A percentile compares a stretch with the other conserved stretches of the same genome.
These are phyloP conservation scores for Mesembrinibis cayennensis DNA, from an alignment of 2,113 vertebrate species.

Conservation along the genomic window DNA sequence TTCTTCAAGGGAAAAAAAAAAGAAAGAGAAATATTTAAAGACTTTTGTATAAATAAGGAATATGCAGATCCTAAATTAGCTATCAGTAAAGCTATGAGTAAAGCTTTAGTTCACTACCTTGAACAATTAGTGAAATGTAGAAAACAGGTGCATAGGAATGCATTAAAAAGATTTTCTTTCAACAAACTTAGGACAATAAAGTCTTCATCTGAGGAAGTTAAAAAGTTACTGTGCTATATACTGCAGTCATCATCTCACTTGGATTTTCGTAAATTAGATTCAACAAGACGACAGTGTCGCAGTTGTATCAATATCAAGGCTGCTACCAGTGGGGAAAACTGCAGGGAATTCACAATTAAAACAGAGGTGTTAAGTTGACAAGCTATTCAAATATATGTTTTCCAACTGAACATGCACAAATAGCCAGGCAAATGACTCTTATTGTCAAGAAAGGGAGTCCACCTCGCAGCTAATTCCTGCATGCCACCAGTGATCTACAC, in stretches of 20 bases:
- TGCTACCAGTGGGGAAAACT: not conserved
- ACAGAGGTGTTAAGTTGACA: not conserved
- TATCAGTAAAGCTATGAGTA: not conserved
- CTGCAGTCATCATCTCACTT: not conserved
- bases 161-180: not conserved
- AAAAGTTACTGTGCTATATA: not conserved
- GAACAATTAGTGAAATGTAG: not conserved
- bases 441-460: not conserved
- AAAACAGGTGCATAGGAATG: fast-evolving
- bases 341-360: not conserved
- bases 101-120: not conserved
- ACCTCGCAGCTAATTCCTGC: not conserved
- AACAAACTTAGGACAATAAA: not conserved
- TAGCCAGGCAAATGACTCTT: not conserved
- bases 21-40: not conserved
- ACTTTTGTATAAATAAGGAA: not conserved
- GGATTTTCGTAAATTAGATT: not conserved
- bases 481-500: fast-evolving
- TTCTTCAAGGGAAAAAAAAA: not conserved
- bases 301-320: not conserved
- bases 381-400: not conserved
- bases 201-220: not conserved
- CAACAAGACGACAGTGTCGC: not conserved
- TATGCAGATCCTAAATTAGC: not conserved
- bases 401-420: not conserved